These are phyloP conservation scores for Cyphomyrmex costatus DNA, from an alignment of 1,140 invertebrate species.

Conservation along the genomic window DNA sequence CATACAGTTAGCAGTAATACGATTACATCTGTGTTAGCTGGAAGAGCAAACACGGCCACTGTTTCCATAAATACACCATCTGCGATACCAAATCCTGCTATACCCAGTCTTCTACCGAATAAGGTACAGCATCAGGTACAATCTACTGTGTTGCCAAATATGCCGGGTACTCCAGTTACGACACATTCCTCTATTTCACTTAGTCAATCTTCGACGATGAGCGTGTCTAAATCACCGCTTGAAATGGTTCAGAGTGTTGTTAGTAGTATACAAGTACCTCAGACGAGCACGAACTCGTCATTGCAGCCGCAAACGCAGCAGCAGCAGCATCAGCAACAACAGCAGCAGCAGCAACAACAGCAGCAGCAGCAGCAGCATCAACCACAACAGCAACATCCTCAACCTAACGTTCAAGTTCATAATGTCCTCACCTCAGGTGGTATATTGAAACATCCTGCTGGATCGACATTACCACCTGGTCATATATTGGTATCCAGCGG, in stretches of 20 bases:
- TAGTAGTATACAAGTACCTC: conserved; percentile 91
- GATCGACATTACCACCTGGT: conserved; percentile 88
- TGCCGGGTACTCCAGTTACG: conserved; percentile 77
- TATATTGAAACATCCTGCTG: conserved; percentile 85
- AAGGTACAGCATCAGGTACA: conserved; percentile 77
- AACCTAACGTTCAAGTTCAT: conserved; percentile 81
- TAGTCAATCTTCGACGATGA: conserved; percentile 78
- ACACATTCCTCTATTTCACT: conserved; percentile 72
- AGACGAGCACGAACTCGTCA: conserved; percentile 80
- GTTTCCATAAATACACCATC: conserved; percentile 90
- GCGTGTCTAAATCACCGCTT: conserved; percentile 90
- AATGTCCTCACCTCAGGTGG: conserved; percentile 84
- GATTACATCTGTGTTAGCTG: conserved; percentile 92
- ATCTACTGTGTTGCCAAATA: conserved; percentile 69
- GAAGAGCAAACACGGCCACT: conserved; percentile 91
- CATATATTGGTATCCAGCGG: conserved; percentile 92
- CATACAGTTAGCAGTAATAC: conserved; percentile 92
- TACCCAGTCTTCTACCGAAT: conserved; percentile 80
- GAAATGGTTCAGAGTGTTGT: conserved; percentile 94
- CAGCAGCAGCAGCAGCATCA: conserved; percentile 74
- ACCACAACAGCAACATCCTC: conserved; percentile 74
- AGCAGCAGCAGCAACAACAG: conserved; percentile 68
- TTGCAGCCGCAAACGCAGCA: conserved; percentile 76
- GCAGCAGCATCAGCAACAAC: conserved; percentile 76
- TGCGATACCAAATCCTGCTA: conserved; percentile 81